These are phyloP conservation scores for Takifugu flavidus DNA, from an alignment of 2,113 vertebrate species.

Conservation along the genomic window DNA sequence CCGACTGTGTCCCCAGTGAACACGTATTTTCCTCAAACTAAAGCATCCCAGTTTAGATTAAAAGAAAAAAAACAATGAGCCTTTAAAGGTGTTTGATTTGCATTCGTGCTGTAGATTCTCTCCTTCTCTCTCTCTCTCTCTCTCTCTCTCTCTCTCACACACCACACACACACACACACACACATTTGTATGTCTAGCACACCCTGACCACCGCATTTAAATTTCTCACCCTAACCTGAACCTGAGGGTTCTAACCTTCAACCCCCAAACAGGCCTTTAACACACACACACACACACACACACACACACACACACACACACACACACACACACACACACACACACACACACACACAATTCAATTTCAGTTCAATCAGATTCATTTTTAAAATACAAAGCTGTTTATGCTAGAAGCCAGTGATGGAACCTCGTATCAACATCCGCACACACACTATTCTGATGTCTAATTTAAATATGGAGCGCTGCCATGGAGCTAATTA, in stretches of 20 bases:
- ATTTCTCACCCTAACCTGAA: no score
- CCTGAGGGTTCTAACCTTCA: no score
- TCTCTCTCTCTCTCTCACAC: background rate
- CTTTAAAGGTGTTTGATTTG: constrained; percentile 42
- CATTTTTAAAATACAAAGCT: constrained; percentile 43
- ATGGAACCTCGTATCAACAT: constrained; percentile 49
- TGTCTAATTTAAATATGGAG: constrained; percentile 65
- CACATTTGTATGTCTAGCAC: background rate
- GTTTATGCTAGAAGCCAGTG: constrained; percentile 39
- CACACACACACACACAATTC: constrained; percentile 34
- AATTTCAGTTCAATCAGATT: constrained; percentile 52
- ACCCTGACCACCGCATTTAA: background rate
- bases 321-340: constrained; percentile 1
- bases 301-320: background rate
- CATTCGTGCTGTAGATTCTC: constrained; percentile 40
- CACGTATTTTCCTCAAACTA: background rate
- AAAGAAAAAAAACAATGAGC: constrained; percentile 18
- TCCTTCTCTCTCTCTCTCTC: background rate
- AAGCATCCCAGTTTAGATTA: constrained; percentile 18
- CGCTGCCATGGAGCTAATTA: constrained; percentile 59
- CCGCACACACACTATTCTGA: constrained; percentile 53
- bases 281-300: background rate
- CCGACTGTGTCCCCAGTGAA: background rate
- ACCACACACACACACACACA: no score
- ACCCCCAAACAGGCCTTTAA: no score